Base-by-base conservation (phyloP, 1,140 invertebrate species). In the Piezodorus guildinii region DNA sequence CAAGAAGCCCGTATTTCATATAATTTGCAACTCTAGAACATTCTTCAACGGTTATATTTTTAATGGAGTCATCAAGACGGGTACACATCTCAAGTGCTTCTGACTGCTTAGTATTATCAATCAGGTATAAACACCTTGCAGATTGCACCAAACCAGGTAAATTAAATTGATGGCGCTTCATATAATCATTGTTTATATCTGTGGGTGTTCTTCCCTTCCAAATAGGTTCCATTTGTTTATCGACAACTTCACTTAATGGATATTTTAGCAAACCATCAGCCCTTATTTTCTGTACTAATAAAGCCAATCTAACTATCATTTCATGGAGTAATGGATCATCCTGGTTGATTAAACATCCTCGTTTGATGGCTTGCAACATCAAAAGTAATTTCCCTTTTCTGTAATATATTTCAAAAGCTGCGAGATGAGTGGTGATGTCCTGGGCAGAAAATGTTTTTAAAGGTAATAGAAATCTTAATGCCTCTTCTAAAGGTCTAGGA, bases 391-490 rank as follows among this genome's bases (percentile, higher is more conserved):
- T 80, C 85, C 90, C 88, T 87, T 95, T 96, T 69, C 94, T 86
- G 76, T 81, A 88, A 76, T 96, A 97, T 69, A 98, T 93, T 83
- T 97, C 92, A 76, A 94, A 98, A 71, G 94, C 93, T 82, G 95
- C 85, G 68, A 95, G 80, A 83, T 98, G 94, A 70, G 94, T 96
- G 73, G 96, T 88, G 79, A 97, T 90, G 74, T 81, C 83, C 73
- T 93, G 80, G 56, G 85, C 80, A 52, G 87, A 87, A 67, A 96
- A 79, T 68, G 82, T 81, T 74, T 96, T 90, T 62, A 97, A 78
- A 51, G 94, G 95, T 74, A 86, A 85, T 62, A 98, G 79, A 77
- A 98, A 97, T 73, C 88, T 91, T 60, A 95, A 87, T 21, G 94
- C 93, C 79, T 96, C 90, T 69, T 93, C 89, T 72, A 98, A 76